These are phyloP conservation scores for Stictocephala bisonia DNA, from an alignment of 2,888 invertebrate genomes.

Conservation along the genomic window DNA sequence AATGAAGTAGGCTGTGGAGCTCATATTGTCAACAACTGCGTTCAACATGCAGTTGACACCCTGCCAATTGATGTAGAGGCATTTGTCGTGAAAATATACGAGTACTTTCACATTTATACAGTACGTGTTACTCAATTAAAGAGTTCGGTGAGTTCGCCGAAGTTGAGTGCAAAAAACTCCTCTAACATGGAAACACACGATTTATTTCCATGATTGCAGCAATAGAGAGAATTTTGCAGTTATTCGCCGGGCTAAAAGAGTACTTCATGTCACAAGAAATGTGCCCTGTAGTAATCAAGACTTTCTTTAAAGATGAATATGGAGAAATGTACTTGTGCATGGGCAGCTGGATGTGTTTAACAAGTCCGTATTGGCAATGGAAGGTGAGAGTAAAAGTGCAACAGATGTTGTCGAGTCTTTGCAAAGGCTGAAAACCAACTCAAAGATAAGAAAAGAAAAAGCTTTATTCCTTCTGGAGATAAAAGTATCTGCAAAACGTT, in stretches of 20 bases:
- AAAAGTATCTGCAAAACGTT: too few species aligned
- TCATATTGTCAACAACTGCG: constrained; percentile 61
- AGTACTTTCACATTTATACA: constrained; percentile 62
- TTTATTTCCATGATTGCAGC: constrained; percentile 60
- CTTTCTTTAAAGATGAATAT: constrained; percentile 57
- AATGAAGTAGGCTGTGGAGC: constrained; percentile 23
- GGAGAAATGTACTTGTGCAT: constrained; percentile 57
- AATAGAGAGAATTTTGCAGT: constrained; percentile 58
- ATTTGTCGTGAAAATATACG: constrained; percentile 62
- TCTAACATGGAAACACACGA: constrained; percentile 58
- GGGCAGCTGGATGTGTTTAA: constrained; percentile 36
- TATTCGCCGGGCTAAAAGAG: constrained; percentile 57
- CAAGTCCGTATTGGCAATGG: constrained; percentile 10
- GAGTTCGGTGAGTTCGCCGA: too few species aligned
- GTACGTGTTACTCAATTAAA: constrained; percentile 60
- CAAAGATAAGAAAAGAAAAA: not conserved
- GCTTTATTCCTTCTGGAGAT: too few species aligned
- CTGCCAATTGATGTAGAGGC: constrained; percentile 61
- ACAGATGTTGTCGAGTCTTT: constrained; percentile 13
- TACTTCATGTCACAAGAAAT: constrained; percentile 59
- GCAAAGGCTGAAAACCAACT: constrained; percentile 6
- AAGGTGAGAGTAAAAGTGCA: constrained; percentile 17
- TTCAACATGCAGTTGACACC: constrained; percentile 60
- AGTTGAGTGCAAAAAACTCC: too few species aligned
- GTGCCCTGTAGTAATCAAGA: constrained; percentile 58